Evolutionary conservation across 1,140 invertebrate species (phyloP), one percentile per base, ranked within the genome.

Genomic region (Drosophila quadrilineata): DNA sequence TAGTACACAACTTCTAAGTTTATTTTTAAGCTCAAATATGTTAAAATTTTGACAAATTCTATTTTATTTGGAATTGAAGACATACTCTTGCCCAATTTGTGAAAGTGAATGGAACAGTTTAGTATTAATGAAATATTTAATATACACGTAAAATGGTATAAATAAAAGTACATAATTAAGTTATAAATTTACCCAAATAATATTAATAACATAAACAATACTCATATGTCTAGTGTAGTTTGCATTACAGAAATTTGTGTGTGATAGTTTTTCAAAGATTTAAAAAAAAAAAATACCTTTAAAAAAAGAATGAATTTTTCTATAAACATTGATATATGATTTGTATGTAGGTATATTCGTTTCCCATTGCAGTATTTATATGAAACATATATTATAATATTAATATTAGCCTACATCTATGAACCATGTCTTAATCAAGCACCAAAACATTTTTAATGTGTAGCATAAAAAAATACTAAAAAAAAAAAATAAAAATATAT

Each of bases 201-300:
- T 10, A 29, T 57, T 50, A 49, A 64, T 40, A 10, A 70, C 19
- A 62, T 49, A 48, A 69, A 19, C n/a, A 50, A 41, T 33, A 48
- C 58, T 33, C 64, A 69, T 77, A 77, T 53, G 58, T 17, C 38
- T 84, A 77, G 70, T 56, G 57, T 67, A 84, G 52, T 35, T 68
- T 40, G 63, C 35, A 35, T 48, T 29, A 66, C 36, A 63, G 33
- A 73, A 21, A 46, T 77, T 85, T 79, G 74, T 77, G 77, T 84
- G 79, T 84, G 79, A 84, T 84, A 84, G 79, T 84, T 82, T n/a
- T 82, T 82, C 69, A 73, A 82, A 77, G 73, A 73, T 85, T 57
- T 52, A 56, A 46, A 41, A 35, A 4, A 31, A 5, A 31, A 31
- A 2, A n/a, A n/a, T n/a, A n/a, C n/a, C n/a, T n/a, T n/a, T n/a